Percentiles rank a stretch among this genome's conserved stretches.
Conservation (phyloP, 2,797 vertebrate species). For the Mus minutoides region DNA sequence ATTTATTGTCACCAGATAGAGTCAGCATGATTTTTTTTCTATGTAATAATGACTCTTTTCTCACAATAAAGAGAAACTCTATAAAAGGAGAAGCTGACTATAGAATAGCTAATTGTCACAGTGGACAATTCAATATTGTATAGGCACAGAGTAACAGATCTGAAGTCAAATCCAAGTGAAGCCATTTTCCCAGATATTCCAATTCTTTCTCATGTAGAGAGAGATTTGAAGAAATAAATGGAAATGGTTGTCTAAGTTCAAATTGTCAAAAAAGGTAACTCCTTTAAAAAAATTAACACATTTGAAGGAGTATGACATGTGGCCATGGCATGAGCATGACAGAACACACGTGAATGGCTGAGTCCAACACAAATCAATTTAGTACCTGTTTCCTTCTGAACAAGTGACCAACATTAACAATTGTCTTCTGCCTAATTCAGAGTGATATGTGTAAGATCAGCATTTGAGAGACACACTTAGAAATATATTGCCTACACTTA, state of each 20-base stretch:
- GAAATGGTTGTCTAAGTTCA: constrained; percentile 23
- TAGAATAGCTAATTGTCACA: not conserved
- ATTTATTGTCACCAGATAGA: not conserved
- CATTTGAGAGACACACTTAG: constrained; percentile 9
- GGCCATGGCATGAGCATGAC: not conserved
- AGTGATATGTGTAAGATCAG: constrained; percentile 10
- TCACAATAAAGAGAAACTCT: not conserved
- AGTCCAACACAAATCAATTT: not conserved
- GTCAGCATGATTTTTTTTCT: not conserved
- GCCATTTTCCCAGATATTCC: constrained; percentile 43
- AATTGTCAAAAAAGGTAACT: constrained; percentile 27
- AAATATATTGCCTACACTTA: not conserved
- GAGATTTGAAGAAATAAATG: constrained; percentile 29
- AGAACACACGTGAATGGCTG: not conserved
- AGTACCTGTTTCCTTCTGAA: constrained; percentile 38
- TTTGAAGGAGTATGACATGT: not conserved
- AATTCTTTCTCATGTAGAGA: not conserved
- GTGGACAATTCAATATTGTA: not conserved
- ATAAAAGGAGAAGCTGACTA: not conserved
- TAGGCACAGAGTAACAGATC: constrained; percentile 21
- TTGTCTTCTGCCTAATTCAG: not conserved
- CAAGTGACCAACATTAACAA: constrained; percentile 17
- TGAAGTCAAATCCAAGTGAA: constrained; percentile 6
- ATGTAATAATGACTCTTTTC: not conserved
- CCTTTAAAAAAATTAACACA: constrained; percentile 49